Evolutionary conservation across 2,113 vertebrate species (phyloP), one percentile per base, ranked within the genome.

Genomic region (Calyptomena viridis): DNA sequence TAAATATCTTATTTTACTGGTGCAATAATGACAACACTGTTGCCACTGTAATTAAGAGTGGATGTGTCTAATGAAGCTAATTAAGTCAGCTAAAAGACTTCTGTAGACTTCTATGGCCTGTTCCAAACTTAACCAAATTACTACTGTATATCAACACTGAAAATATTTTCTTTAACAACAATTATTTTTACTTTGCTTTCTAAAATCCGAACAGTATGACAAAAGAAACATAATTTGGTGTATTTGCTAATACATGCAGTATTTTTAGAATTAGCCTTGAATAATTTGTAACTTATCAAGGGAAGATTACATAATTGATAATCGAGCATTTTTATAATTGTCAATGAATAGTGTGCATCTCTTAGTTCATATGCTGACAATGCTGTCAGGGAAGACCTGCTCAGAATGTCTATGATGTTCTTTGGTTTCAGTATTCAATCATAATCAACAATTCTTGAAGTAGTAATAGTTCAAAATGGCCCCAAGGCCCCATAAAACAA

Each of bases 401-500:
- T 88, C n/a, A 62, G 37, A 83, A 82, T 88, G 40, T 33, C 82
- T 94, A 14, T 39, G 66, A 89, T 73, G 85, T 92, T 37, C 79
- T 94, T 95, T 93, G 94, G 46, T 94, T 95, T 59, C 82, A 80
- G 60, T 44, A 68, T 94, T 96, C 88, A 94, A 94, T 95, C 84
- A 95, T 86, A 84, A 95, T 85, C 89, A 95, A 94, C 86, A 94
- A 82, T 80, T 96, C 94, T 84, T 92, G 77, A 92, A 87, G 90
- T 35, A 87, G 92, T 89, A 95, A 96, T 94, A 76, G 94, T 93
- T 96, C 84, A 94, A 97, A 96, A 87, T 72, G 94, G 82, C 90
- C 92, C 88, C 21, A 31, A 97, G 94, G 97, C 75, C 82, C 71
- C 93, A 91, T 97, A 96, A 97, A 97, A 94, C 40, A 94, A 85